phyloP scores from a whole-genome alignment of 2,113 vertebrate genomes.

The Enhydra lutris region DNA sequence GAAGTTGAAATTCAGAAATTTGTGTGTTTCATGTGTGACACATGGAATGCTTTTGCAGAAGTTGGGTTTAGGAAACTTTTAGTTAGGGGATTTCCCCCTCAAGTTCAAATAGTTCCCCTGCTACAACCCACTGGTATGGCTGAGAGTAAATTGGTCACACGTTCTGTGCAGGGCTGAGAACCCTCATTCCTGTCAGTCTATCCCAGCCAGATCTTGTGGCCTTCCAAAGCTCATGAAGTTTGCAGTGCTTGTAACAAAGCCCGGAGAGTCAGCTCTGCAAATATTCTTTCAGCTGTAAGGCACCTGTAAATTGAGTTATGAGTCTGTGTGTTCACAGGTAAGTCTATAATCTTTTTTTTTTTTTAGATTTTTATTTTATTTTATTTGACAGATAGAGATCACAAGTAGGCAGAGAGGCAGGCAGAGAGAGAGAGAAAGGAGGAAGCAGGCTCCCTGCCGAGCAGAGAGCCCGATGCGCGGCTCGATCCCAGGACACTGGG shows the following conservation, averaged over 20 bases:
- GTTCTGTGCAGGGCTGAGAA: not conserved
- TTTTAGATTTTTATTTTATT: no score
- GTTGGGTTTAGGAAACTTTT: not conserved
- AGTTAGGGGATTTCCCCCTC: not conserved
- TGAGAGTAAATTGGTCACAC: not conserved
- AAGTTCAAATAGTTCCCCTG: not conserved
- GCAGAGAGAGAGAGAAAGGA: no score
- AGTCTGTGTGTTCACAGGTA: not conserved
- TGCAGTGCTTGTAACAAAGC: not conserved
- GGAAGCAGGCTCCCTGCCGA: no score
- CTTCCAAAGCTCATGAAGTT: not conserved
- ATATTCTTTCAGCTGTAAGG: not conserved
- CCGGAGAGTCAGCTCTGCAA: not conserved
- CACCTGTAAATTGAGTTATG: constrained; percentile 37
- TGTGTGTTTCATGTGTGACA: not conserved
- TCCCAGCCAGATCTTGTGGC: not conserved
- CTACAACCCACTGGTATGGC: not conserved
- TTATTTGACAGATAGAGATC: no score
- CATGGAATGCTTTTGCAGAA: not conserved
- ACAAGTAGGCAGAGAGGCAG: no score
- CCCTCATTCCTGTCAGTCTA: not conserved
- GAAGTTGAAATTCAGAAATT: not conserved
- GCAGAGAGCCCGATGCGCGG: no score
- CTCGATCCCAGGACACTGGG: no score
- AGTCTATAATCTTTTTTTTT: constrained; percentile 9